A percentile compares a stretch with the other conserved stretches of the same genome.
phyloP scores from a whole-genome alignment of 2,888 invertebrate genomes.

The Tetragnatha montana region DNA sequence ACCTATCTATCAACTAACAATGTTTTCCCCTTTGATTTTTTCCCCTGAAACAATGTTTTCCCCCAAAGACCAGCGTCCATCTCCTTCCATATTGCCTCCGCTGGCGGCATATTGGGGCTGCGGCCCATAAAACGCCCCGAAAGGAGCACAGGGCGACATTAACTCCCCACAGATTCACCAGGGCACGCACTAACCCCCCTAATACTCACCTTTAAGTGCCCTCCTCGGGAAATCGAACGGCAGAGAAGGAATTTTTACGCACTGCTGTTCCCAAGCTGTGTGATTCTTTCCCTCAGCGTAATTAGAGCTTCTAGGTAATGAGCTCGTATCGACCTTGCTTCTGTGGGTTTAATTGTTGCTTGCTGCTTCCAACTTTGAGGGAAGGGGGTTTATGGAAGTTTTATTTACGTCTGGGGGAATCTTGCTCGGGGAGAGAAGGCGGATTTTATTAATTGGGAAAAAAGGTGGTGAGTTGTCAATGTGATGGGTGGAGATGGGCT shows the following conservation, averaged over 20 bases:
- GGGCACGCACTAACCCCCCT: conserved; percentile 59
- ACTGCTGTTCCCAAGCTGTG: conserved; percentile 41
- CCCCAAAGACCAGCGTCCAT: background rate
- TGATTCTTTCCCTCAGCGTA: conserved; percentile 45
- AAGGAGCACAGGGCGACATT: conserved; percentile 51
- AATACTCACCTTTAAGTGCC: conserved; percentile 63
- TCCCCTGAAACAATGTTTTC: too few species aligned
- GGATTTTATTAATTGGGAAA: background rate
- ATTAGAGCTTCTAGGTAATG: conserved; percentile 55
- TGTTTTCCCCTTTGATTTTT: too few species aligned
- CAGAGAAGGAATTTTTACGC: conserved; percentile 52
- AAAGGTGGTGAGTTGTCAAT: background rate
- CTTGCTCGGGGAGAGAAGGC: background rate
- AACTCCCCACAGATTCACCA: conserved; percentile 61
- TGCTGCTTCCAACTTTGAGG: background rate
- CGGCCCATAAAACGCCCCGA: conserved; percentile 53
- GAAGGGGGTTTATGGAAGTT: conserved; percentile 10
- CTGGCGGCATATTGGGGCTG: conserved; percentile 1
- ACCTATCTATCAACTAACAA: too few species aligned
- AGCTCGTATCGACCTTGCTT: conserved; percentile 52
- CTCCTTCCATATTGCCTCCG: conserved; percentile 25
- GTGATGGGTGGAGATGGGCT: too few species aligned
- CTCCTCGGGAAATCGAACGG: conserved; percentile 54
- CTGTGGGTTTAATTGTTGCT: conserved; percentile 54
- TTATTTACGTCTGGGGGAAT: conserved; percentile 5